These are phyloP conservation scores for Drosophila pullipes DNA, from an alignment of 2,888 invertebrate species.

Conservation along the genomic window DNA sequence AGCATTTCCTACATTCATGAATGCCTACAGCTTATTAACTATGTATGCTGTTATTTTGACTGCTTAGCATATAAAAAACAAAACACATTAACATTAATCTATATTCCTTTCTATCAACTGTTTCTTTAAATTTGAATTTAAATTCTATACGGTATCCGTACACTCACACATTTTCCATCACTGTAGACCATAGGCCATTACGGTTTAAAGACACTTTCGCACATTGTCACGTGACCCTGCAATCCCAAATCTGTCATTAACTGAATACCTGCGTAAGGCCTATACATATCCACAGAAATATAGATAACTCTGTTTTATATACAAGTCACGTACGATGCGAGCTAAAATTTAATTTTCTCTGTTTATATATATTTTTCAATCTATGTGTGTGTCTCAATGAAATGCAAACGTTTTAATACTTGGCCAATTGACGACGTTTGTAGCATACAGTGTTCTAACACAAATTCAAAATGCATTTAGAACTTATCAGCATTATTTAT, in stretches of 20 bases:
- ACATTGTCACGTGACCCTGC: conserved; percentile 59
- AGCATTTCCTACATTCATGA: neutral
- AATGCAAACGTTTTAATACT: conserved; percentile 59
- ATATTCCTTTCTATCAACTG: neutral
- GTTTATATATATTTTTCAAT: conserved; percentile 66
- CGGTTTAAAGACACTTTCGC: conserved; percentile 53
- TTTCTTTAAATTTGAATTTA: conserved; percentile 1
- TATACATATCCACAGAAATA: neutral
- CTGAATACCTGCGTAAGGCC: conserved; percentile 9
- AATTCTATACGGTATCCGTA: conserved; percentile 3
- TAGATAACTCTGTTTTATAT: conserved; percentile 32
- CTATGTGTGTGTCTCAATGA: conserved; percentile 36
- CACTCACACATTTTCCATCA: conserved; percentile 3
- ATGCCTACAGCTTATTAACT: neutral
- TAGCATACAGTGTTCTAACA: neutral
- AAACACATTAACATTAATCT: neutral
- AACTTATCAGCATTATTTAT: conserved; percentile 52
- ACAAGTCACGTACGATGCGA: conserved; percentile 56
- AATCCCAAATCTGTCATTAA: conserved; percentile 28
- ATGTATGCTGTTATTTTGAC: neutral
- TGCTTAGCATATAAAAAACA: neutral
- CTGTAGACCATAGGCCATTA: conserved; percentile 9
- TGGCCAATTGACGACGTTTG: conserved; percentile 59
- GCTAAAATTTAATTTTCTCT: conserved; percentile 72
- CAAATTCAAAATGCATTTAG: conserved; percentile 51